Evolutionary conservation across 1,140 invertebrate species (phyloP), one percentile per base, ranked within the genome.

Genomic region (Plectrocnemia conspersa): DNA sequence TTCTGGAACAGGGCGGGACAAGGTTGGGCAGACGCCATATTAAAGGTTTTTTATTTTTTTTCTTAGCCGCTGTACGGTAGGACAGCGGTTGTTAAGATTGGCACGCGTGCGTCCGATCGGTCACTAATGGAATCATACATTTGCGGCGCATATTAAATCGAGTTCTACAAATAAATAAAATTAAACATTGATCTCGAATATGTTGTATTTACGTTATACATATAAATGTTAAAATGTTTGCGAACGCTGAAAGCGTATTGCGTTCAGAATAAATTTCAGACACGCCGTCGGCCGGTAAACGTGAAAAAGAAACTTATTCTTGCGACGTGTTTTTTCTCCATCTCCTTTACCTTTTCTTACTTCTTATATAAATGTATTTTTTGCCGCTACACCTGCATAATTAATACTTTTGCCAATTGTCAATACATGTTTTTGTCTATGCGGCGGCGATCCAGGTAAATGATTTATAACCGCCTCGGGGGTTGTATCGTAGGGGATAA

Each of bases 41-140:
- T 50, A 50, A 50, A 35, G 47, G 19, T 35, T 50, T 38, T 50
- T 50, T 47, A 13, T 16, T 48, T 50, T 50, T 33, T 50, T 50
- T 36, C 36, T n/a, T 38, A 11, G 42, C 19, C 10, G 10, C 32
- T 22, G 33, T 5, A 32, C 23, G 44, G 15, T 25, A n/a, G 23
- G 24, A 7, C 13, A 27, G 21, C 18, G 33, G 21, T 15, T 40
- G n/a, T n/a, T n/a, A n/a, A n/a, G n/a, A n/a, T n/a, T n/a, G n/a
- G n/a, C n/a, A n/a, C n/a, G n/a, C n/a, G n/a, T n/a, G n/a, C n/a
- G n/a, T 33, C 32, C 32, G 32, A 33, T 33, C 32, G 32, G n/a
- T n/a, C n/a, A n/a, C n/a, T n/a, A n/a, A n/a, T n/a, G n/a, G n/a
- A n/a, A n/a, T n/a, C n/a, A n/a, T n/a, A n/a, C n/a, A n/a, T n/a